Conservation (phyloP, 2,888 invertebrate species). For the Neoascia interrupta region DNA sequence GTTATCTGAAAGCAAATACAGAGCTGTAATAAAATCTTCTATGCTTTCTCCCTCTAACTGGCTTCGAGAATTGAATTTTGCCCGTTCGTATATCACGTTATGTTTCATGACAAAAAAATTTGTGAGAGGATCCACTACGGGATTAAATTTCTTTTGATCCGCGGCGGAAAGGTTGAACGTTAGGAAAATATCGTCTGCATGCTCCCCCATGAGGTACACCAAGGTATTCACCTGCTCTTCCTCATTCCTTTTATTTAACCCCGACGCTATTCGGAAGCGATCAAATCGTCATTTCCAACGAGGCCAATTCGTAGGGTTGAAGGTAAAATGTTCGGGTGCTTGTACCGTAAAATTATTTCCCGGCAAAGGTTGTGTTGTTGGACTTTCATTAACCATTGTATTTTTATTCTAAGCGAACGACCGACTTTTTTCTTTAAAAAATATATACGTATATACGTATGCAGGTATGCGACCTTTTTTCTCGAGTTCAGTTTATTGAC, state of each 20-base stretch:
- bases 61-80: conserved; percentile 19
- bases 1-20: conserved; percentile 10
- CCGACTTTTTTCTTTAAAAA: not conserved
- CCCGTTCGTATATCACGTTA: conserved; percentile 19
- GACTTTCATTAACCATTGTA: not conserved
- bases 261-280: conserved; percentile 26
- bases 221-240: conserved; percentile 25
- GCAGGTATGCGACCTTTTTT: too few relatives aligned
- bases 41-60: conserved; percentile 15
- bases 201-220: conserved; percentile 16
- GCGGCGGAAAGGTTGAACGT: not conserved
- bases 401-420: not conserved
- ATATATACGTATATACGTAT: too few relatives aligned
- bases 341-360: conserved; percentile 1
- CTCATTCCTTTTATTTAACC: conserved; percentile 2
- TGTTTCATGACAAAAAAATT: conserved; percentile 27
- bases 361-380: not conserved
- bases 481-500: too few relatives aligned
- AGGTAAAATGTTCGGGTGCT: conserved; percentile 10
- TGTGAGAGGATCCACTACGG: conserved; percentile 12
- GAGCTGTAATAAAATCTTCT: conserved; percentile 20
- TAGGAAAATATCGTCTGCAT: conserved; percentile 14
- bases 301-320: conserved; percentile 5
- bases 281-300: conserved; percentile 10
- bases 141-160: conserved; percentile 12